These are phyloP conservation scores for Choristoneura fumiferana DNA, from an alignment of 1,140 invertebrate genomes.

Conservation along the genomic window DNA sequence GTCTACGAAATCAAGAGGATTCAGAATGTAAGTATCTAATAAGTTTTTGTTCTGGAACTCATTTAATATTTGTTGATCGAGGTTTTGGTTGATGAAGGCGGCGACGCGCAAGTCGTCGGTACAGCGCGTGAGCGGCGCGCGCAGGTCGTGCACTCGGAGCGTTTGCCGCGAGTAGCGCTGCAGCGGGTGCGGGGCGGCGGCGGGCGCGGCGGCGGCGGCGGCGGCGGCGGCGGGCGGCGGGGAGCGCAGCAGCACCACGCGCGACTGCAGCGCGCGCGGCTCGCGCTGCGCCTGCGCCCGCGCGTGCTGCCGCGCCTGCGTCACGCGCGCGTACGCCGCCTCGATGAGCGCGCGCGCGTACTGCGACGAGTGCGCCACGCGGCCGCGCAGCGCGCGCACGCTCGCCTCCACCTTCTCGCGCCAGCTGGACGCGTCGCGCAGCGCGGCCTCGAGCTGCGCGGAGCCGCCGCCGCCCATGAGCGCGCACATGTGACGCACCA, in stretches of 20 bases:
- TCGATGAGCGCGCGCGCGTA: slow-evolving; percentile 44
- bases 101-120: slow-evolving; percentile 24
- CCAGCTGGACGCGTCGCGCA: slow-evolving; percentile 34
- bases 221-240: background rate
- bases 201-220: background rate
- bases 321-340: slow-evolving; percentile 34
- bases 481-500: slow-evolving; percentile 40
- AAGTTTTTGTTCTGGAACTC: slow-evolving; percentile 26
- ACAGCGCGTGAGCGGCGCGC: slow-evolving; percentile 19
- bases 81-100: slow-evolving; percentile 31
- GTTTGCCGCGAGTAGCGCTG: slow-evolving; percentile 28
- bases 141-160: slow-evolving; percentile 20
- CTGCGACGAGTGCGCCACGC: slow-evolving; percentile 45
- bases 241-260: background rate
- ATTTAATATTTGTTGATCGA: slow-evolving; percentile 19
- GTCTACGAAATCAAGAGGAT: too few relatives aligned
- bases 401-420: slow-evolving; percentile 36
- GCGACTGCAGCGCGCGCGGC: background rate
- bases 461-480: slow-evolving; percentile 31
- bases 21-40: slow-evolving; percentile 28
- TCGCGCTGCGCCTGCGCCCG: background rate
- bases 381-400: slow-evolving; percentile 36
- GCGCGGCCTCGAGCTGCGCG: slow-evolving; percentile 16
- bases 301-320: slow-evolving; percentile 22
- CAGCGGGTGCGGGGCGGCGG: slow-evolving; percentile 24